Conservation (phyloP, 2,888 invertebrate genomes). For the Axea sp. region DNA sequence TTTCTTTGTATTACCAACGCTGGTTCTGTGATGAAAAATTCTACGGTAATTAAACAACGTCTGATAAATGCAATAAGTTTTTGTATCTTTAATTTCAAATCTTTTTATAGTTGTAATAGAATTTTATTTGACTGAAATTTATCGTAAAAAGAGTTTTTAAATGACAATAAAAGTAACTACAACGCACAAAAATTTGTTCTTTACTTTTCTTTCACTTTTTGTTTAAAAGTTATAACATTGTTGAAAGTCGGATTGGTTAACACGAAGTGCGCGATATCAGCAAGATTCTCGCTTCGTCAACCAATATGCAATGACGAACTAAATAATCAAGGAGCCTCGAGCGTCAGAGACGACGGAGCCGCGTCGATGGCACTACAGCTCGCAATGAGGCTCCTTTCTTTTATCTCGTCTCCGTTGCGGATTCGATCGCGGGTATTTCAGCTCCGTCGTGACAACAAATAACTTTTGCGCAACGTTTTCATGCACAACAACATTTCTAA, state of each 20-base stretch:
- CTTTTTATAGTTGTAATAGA: too few species aligned
- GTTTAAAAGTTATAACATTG: constrained; percentile 2
- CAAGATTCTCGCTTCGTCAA: constrained; percentile 43
- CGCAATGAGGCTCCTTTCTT: constrained; percentile 38
- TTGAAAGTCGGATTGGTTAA: constrained; percentile 16
- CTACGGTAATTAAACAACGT: too few species aligned
- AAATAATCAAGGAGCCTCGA: constrained; percentile 52
- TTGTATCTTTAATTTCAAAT: too few species aligned
- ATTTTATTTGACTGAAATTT: too few species aligned
- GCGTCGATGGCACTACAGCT: constrained; percentile 37
- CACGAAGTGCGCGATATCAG: constrained; percentile 31
- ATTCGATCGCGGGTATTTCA: constrained; percentile 15
- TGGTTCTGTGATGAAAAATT: too few species aligned
- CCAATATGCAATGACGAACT: constrained; percentile 40
- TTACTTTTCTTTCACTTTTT: not conserved
- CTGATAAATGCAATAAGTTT: too few species aligned
- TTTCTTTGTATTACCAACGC: too few species aligned
- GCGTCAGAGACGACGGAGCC: constrained; percentile 37
- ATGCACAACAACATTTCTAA: too few species aligned
- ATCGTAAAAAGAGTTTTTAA: too few species aligned
- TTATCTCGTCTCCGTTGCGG: constrained; percentile 19
- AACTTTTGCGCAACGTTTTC: too few species aligned
- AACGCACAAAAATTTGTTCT: too few species aligned
- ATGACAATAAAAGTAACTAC: too few species aligned
- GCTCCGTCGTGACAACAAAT: constrained; percentile 10